phyloP scores from a whole-genome alignment of 2,113 vertebrate species.

The Maccullochella peelii region DNA sequence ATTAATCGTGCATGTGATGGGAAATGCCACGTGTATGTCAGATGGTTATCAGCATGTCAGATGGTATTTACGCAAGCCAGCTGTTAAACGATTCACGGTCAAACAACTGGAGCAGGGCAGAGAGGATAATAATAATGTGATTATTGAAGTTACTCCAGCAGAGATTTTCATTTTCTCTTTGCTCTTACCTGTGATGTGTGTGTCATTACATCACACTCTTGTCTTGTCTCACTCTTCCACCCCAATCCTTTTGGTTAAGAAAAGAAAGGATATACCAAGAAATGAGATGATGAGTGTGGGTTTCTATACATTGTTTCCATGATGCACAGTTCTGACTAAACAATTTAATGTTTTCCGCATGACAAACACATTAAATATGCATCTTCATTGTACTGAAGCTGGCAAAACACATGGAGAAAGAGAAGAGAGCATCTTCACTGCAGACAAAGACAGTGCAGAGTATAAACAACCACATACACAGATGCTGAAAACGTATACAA shows the following conservation, averaged over 20 bases:
- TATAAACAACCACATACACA: constrained; percentile 53
- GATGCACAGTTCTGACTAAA: constrained; percentile 44
- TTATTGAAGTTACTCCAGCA: neutral
- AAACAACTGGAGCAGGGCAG: neutral
- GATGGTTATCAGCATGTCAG: constrained; percentile 33
- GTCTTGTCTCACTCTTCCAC: neutral
- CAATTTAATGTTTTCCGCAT: constrained; percentile 56
- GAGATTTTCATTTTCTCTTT: neutral
- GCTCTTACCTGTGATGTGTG: neutral
- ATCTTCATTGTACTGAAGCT: constrained; percentile 8
- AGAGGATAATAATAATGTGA: neutral
- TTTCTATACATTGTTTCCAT: constrained; percentile 45
- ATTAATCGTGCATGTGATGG: constrained; percentile 38
- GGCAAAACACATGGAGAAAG: constrained; percentile 1
- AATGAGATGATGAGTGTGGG: constrained; percentile 25
- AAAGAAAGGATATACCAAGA: constrained; percentile 1
- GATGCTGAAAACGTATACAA: constrained; percentile 56
- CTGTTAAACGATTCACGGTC: constrained; percentile 22
- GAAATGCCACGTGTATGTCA: constrained; percentile 41
- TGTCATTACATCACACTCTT: neutral
- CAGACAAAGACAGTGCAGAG: constrained; percentile 15
- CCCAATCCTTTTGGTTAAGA: neutral
- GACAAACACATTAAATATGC: constrained; percentile 40
- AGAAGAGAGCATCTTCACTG: neutral
- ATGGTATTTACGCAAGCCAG: constrained; percentile 37